Evolutionary conservation across 1,140 invertebrate genomes (phyloP).

Genomic region (Heterodera schachtii): DNA sequence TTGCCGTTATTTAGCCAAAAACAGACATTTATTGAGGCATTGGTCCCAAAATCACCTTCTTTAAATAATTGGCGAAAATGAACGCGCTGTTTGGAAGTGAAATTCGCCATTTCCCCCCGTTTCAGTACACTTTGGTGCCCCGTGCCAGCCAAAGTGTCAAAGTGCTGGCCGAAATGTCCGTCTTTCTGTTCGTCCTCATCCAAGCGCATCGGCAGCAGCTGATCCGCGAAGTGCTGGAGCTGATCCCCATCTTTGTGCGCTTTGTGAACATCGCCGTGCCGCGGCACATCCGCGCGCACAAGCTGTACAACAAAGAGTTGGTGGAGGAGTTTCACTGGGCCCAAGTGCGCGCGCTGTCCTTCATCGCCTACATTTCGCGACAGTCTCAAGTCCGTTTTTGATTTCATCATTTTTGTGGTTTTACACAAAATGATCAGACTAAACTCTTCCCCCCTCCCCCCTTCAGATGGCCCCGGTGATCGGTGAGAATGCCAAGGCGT

Average conservation of each 20-base stretch:
- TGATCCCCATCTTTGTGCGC: constrained; percentile 44
- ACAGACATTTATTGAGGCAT: no score
- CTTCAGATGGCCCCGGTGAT: constrained; percentile 19
- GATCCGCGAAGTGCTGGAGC: constrained; percentile 31
- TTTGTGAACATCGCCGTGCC: constrained; percentile 37
- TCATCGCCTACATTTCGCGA: constrained; percentile 43
- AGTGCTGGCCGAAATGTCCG: constrained; percentile 45
- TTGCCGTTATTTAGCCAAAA: no score
- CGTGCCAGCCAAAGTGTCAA: constrained; percentile 44
- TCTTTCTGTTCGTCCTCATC: constrained; percentile 34
- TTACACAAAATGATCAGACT: neutral
- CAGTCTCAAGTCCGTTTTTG: constrained; percentile 25
- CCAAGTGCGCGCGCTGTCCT: constrained; percentile 46
- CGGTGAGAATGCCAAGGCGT: constrained; percentile 32
- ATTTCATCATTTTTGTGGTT: neutral
- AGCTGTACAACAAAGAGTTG: constrained; percentile 42
- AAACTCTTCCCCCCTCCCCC: no score
- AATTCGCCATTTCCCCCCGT: neutral
- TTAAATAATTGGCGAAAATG: no score
- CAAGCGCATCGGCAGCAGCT: constrained; percentile 43
- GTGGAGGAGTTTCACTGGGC: constrained; percentile 50
- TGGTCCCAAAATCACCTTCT: no score
- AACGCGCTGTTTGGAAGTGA: no score
- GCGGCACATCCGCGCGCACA: constrained; percentile 19
- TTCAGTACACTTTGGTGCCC: constrained; percentile 50